Evolutionary conservation across 2,113 vertebrate genomes (phyloP).

Genomic region (Brachyhypopomus gauderio): DNA sequence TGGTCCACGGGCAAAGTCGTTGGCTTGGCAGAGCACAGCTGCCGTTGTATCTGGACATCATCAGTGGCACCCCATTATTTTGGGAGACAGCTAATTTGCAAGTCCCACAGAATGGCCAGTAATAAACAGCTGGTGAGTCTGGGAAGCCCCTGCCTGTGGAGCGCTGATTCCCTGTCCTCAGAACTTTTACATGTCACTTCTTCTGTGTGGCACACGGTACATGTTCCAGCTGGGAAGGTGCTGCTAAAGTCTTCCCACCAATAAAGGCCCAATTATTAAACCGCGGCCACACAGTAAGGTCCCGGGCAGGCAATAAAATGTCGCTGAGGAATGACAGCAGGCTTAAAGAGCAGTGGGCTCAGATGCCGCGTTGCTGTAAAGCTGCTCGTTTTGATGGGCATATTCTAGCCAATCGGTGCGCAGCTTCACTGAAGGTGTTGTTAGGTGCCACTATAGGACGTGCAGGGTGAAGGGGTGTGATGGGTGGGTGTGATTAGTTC

Average conservation of each 20-base stretch:
- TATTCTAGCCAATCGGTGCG: slow-evolving; percentile 21
- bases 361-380: slow-evolving; percentile 30
- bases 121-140: not conserved
- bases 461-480: not conserved
- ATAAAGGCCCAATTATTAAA: slow-evolving; percentile 62
- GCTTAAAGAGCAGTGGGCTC: slow-evolving; percentile 25
- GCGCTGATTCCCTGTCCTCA: not conserved
- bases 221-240: slow-evolving; percentile 56
- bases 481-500: slow-evolving; percentile 56
- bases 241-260: slow-evolving; percentile 52
- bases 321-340: slow-evolving; percentile 34
- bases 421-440: not conserved
- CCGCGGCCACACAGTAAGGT: slow-evolving; percentile 55
- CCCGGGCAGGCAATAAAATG: slow-evolving; percentile 55
- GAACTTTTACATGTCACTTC: slow-evolving; percentile 50
- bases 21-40: not conserved
- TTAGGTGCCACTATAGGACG: slow-evolving; percentile 49
- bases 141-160: not conserved
- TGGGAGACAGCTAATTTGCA: slow-evolving; percentile 39
- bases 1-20: slow-evolving; percentile 9
- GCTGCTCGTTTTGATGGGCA: slow-evolving; percentile 35
- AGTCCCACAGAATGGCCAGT: not conserved
- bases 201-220: slow-evolving; percentile 41
- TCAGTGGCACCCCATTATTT: slow-evolving; percentile 25
- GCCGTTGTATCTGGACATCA: not conserved